These are phyloP conservation scores for Pyrgus malvae DNA, from an alignment of 2,888 invertebrate species.

Conservation along the genomic window DNA sequence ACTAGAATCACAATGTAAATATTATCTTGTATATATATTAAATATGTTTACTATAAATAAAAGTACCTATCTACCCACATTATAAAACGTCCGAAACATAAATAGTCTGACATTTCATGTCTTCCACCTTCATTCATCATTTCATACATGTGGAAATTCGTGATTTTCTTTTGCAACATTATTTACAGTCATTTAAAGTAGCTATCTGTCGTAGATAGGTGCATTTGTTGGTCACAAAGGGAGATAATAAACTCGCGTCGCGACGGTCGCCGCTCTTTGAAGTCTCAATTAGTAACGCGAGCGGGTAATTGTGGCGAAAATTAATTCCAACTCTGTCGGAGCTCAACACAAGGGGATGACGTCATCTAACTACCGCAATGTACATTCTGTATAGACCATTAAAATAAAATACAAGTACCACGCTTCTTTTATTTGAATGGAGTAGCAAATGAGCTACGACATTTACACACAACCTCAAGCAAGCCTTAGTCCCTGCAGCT, in stretches of 20 bases:
- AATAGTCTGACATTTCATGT: no score
- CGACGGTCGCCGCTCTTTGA: slow-evolving; percentile 66
- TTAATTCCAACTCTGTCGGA: slow-evolving; percentile 61
- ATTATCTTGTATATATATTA: no score
- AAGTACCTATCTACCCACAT: no score
- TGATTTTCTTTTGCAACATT: neutral
- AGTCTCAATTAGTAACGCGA: slow-evolving; percentile 79
- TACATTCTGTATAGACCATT: neutral
- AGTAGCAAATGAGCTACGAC: no score
- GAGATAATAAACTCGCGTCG: slow-evolving; percentile 45
- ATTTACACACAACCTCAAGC: no score
- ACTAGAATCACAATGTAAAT: no score
- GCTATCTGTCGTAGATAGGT: slow-evolving; percentile 25
- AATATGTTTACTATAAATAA: no score
- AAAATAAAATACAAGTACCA: neutral
- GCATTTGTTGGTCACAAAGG: slow-evolving; percentile 36
- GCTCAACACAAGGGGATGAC: slow-evolving; percentile 32
- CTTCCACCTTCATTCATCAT: no score
- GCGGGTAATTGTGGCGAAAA: slow-evolving; percentile 77
- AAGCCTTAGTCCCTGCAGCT: no score
- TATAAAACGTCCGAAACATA: no score
- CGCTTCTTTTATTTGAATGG: neutral
- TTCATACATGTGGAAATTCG: no score
- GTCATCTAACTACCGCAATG: slow-evolving; percentile 22
- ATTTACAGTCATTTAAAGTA: slow-evolving; percentile 13